Evolutionary conservation across 2,888 invertebrate species (phyloP).

Genomic region (Acleris laterana): DNA sequence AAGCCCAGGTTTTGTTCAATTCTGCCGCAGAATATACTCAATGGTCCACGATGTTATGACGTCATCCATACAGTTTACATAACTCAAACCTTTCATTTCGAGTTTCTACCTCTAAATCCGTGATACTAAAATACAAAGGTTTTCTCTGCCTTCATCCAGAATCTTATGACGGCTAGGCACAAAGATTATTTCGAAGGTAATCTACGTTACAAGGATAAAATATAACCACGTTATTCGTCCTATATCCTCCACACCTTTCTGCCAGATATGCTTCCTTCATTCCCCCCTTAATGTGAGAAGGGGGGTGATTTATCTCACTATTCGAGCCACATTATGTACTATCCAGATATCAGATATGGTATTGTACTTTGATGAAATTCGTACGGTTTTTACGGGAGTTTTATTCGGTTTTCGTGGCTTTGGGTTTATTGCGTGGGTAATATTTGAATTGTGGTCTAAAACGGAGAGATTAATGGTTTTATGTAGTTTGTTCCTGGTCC

Average conservation of each 20-base stretch:
- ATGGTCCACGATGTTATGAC: too few relatives aligned
- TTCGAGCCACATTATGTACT: constrained; percentile 25
- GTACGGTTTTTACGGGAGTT: constrained; percentile 2
- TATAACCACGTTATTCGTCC: constrained; percentile 25
- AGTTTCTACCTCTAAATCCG: too few relatives aligned
- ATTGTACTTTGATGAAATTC: constrained; percentile 8
- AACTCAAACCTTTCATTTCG: too few relatives aligned
- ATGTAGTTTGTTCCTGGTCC: too few relatives aligned
- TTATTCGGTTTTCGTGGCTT: not conserved
- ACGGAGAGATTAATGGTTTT: too few relatives aligned
- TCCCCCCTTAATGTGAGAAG: constrained; percentile 30
- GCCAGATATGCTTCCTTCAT: constrained; percentile 30
- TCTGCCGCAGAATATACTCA: too few relatives aligned
- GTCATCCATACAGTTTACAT: too few relatives aligned
- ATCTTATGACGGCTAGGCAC: constrained; percentile 27
- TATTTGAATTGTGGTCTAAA: too few relatives aligned
- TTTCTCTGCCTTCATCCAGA: constrained; percentile 17
- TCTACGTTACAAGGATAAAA: constrained; percentile 25
- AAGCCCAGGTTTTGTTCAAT: too few relatives aligned
- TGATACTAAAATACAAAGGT: constrained; percentile 8
- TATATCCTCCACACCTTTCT: constrained; percentile 22
- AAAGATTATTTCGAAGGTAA: constrained; percentile 35
- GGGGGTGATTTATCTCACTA: constrained; percentile 35
- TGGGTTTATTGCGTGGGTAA: too few relatives aligned
- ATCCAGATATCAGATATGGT: constrained; percentile 5